Conservation (phyloP, 2,113 vertebrate genomes). For the Scalopus aquaticus region DNA sequence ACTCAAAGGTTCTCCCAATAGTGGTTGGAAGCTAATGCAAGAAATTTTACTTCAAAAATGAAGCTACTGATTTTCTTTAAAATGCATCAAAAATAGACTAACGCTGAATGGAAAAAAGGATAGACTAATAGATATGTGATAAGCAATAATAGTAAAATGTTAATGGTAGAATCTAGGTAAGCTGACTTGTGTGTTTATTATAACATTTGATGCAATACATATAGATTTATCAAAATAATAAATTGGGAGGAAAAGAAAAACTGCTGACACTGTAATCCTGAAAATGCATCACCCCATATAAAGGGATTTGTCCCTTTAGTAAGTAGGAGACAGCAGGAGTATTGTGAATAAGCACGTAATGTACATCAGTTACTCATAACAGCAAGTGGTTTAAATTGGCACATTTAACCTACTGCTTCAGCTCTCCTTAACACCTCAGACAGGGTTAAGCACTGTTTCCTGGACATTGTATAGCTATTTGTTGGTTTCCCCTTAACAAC, state of each 20-base stretch:
- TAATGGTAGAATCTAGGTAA: background rate
- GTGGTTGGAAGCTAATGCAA: background rate
- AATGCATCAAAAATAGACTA: background rate
- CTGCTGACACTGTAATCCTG: background rate
- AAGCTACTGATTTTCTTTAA: slow-evolving; percentile 18
- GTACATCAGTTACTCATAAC: background rate
- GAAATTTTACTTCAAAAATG: slow-evolving; percentile 41
- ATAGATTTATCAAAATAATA: slow-evolving; percentile 4
- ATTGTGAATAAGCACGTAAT: background rate
- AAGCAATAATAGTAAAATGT: background rate
- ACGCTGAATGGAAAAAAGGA: background rate
- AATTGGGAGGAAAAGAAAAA: background rate
- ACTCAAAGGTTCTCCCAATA: background rate
- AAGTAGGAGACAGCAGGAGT: background rate
- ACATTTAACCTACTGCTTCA: background rate
- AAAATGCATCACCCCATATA: background rate
- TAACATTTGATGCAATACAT: background rate
- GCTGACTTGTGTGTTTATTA: background rate
- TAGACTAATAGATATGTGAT: background rate
- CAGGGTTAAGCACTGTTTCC: background rate
- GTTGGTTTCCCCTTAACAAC: background rate
- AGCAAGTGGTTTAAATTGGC: background rate
- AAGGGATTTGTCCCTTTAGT: background rate
- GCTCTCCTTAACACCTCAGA: background rate
- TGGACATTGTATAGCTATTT: background rate